A percentile compares a stretch with the other conserved stretches of the same genome.
Evolutionary conservation across 2,888 invertebrate genomes (phyloP).

Genomic region (Magallana nippona): DNA sequence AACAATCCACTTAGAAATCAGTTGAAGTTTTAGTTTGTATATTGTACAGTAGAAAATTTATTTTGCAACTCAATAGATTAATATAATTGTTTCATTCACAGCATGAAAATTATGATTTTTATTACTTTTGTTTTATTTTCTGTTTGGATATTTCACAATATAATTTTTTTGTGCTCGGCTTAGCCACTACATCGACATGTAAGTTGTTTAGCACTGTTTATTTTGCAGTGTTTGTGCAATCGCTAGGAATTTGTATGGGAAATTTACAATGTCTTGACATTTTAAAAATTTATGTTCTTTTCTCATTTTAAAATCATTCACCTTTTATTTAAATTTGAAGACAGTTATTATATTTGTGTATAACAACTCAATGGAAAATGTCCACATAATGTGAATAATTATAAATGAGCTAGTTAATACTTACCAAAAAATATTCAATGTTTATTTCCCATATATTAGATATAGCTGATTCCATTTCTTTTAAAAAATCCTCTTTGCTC

Average conservation of each 20-base stretch:
- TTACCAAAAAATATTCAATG: no score
- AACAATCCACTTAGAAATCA: neutral
- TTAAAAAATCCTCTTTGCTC: no score
- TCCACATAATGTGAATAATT: no score
- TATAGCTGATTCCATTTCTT: no score
- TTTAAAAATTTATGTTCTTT: no score
- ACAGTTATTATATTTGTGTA: neutral
- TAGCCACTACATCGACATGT: constrained; percentile 55
- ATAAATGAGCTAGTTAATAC: no score
- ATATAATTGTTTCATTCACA: neutral
- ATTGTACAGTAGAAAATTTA: constrained; percentile 8
- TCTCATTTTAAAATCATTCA: no score
- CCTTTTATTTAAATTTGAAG: neutral
- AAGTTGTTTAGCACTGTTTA: constrained; percentile 45
- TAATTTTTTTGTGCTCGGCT: constrained; percentile 38
- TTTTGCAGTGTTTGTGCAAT: constrained; percentile 22
- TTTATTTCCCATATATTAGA: no score
- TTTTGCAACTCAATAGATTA: neutral
- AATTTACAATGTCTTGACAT: neutral
- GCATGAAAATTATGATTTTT: neutral
- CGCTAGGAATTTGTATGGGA: constrained; percentile 20
- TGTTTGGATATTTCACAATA: neutral
- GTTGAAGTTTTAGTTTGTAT: neutral
- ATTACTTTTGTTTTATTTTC: neutral
- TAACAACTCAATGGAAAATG: no score